A percentile compares a stretch with the other conserved stretches of the same genome.
phyloP scores from a whole-genome alignment of 2,888 invertebrate species.

The Epinotia demarniana region DNA sequence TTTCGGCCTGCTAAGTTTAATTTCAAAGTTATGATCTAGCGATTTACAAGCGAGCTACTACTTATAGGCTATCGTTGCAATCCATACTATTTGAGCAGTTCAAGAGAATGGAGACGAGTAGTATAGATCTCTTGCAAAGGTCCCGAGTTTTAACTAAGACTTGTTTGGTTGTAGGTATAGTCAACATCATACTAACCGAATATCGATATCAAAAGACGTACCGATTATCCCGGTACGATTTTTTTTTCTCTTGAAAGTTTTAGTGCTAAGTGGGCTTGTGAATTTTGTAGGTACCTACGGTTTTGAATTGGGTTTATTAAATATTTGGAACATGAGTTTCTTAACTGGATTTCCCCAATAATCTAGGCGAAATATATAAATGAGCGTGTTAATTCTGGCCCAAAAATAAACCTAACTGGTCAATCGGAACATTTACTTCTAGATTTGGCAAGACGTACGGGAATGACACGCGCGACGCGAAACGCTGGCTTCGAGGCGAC shows the following conservation, averaged over 20 bases:
- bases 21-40: no score
- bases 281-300: no score
- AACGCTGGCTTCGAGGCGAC: slow-evolving; percentile 88
- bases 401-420: not conserved
- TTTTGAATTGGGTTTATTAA: no score
- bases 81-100: no score
- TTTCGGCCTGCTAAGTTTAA: no score
- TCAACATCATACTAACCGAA: slow-evolving; percentile 56
- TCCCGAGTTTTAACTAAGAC: not conserved
- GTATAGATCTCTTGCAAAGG: not conserved
- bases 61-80: no score
- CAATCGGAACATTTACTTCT: slow-evolving; percentile 48
- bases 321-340: no score
- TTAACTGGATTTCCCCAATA: no score
- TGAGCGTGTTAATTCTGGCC: no score
- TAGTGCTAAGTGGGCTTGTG: no score
- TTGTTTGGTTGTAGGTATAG: slow-evolving; percentile 61
- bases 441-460: slow-evolving; percentile 91
- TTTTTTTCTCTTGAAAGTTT: slow-evolving; percentile 15
- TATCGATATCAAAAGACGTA: slow-evolving; percentile 48
- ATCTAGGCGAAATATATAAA: no score
- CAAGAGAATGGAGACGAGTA: not conserved
- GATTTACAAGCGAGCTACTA: no score
- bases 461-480: slow-evolving; percentile 89
- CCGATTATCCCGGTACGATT: slow-evolving; percentile 56